Conservation (phyloP, 2,888 invertebrate species). For the Asteroscopus sphinx region DNA sequence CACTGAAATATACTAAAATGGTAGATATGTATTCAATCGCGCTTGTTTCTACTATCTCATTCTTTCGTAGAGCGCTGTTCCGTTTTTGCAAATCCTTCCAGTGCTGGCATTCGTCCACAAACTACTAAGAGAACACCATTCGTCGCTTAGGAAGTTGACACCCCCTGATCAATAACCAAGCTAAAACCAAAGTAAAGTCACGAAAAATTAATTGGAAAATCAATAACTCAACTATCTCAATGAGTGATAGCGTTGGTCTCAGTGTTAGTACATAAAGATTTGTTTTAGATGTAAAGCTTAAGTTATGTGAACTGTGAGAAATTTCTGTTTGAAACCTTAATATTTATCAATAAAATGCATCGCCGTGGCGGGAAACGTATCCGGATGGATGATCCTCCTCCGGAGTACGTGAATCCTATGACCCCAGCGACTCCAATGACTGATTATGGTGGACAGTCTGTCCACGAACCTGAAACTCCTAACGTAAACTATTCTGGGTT, state of each 20-base stretch:
- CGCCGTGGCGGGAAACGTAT: constrained; percentile 96
- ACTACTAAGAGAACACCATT: no score
- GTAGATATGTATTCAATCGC: no score
- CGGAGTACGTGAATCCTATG: constrained; percentile 94
- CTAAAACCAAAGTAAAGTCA: no score
- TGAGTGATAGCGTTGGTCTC: no score
- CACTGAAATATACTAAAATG: no score
- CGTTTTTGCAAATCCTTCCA: no score
- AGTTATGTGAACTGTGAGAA: constrained; percentile 39
- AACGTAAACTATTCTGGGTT: constrained; percentile 84
- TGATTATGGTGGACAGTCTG: constrained; percentile 87
- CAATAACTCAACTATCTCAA: constrained; percentile 39
- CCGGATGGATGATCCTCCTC: constrained; percentile 97
- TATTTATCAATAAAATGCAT: constrained; percentile 90
- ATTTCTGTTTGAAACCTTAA: constrained; percentile 9
- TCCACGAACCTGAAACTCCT: constrained; percentile 86
- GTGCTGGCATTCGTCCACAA: no score
- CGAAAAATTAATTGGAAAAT: constrained; percentile 29
- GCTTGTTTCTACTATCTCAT: no score
- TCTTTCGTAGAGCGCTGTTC: no score
- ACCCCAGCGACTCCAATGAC: constrained; percentile 88
- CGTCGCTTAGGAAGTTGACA: no score
- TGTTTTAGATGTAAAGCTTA: neutral
- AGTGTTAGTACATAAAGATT: neutral
- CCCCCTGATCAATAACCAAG: no score